These are phyloP conservation scores for Petrophora chlorosata DNA, from an alignment of 2,888 invertebrate genomes.

Conservation along the genomic window DNA sequence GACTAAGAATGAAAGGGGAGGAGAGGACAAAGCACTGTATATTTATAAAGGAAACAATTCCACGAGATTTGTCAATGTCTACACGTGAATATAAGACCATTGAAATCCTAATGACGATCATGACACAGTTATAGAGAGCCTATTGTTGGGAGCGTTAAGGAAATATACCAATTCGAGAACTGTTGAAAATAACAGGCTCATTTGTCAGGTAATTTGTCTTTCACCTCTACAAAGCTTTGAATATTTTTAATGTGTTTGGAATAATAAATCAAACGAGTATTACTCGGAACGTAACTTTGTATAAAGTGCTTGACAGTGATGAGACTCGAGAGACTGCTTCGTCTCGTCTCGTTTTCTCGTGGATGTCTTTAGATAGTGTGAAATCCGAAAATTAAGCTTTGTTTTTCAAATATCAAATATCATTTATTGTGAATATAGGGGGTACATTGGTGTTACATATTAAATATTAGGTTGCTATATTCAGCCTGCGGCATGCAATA, in stretches of 20 bases:
- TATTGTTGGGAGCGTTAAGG: slow-evolving; percentile 5
- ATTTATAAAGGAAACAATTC: slow-evolving; percentile 36
- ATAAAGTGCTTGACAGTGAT: too few species aligned
- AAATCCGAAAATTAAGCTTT: too few species aligned
- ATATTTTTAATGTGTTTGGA: not conserved
- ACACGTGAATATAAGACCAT: slow-evolving; percentile 29
- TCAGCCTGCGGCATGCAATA: too few species aligned
- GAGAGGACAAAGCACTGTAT: slow-evolving; percentile 31
- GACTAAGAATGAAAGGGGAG: slow-evolving; percentile 23
- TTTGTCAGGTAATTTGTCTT: slow-evolving; percentile 18
- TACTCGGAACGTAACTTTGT: too few species aligned
- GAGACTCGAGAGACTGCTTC: too few species aligned
- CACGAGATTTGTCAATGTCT: slow-evolving; percentile 36
- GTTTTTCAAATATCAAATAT: too few species aligned
- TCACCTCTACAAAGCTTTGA: not conserved
- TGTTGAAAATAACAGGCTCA: slow-evolving; percentile 9
- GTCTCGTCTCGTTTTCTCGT: too few species aligned
- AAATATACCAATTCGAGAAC: slow-evolving; percentile 14
- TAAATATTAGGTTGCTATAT: too few species aligned
- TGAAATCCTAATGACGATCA: slow-evolving; percentile 25
- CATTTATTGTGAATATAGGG: too few species aligned
- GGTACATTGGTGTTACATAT: too few species aligned
- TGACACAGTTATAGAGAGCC: slow-evolving; percentile 17
- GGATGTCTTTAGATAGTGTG: too few species aligned
- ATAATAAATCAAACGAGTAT: slow-evolving; percentile 1